These are phyloP conservation scores for Hippolais icterina DNA, from an alignment of 2,113 vertebrate genomes.

Conservation along the genomic window DNA sequence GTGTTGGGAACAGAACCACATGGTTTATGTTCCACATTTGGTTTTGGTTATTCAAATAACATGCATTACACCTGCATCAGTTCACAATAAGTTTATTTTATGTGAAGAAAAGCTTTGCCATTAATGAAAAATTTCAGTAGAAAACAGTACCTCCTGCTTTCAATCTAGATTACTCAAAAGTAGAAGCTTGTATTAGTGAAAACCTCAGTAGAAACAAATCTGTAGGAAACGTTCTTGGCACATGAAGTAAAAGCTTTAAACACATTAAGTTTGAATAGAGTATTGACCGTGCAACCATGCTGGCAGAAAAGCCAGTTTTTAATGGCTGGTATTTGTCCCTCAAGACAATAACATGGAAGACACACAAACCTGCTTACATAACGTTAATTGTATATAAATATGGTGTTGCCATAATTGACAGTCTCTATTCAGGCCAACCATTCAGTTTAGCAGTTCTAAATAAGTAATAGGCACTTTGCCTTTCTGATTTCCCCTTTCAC, in stretches of 20 bases:
- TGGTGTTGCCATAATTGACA: slow-evolving; percentile 63
- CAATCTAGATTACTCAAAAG: slow-evolving; percentile 74
- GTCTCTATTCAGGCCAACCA: slow-evolving; percentile 61
- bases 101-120: slow-evolving; percentile 74
- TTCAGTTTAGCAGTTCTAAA: slow-evolving; percentile 95
- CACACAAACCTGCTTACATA: slow-evolving; percentile 77
- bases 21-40: background rate
- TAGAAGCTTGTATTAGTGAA: slow-evolving; percentile 80
- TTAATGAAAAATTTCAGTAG: slow-evolving; percentile 81
- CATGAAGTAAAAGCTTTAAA: slow-evolving; percentile 76
- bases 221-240: slow-evolving; percentile 78
- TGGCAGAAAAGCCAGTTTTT: slow-evolving; percentile 73
- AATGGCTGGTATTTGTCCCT: slow-evolving; percentile 70
- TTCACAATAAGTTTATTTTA: slow-evolving; percentile 80
- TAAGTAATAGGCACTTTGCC: slow-evolving; percentile 99
- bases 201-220: slow-evolving; percentile 83
- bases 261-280: slow-evolving; percentile 67
- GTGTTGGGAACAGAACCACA: background rate
- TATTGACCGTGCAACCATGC: slow-evolving; percentile 76
- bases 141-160: slow-evolving; percentile 78
- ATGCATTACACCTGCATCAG: slow-evolving; percentile 43
- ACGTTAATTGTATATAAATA: slow-evolving; percentile 87
- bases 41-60: slow-evolving; percentile 66
- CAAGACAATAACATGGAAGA: slow-evolving; percentile 78
- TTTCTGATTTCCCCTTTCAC: slow-evolving; percentile 93